Percentiles rank a stretch among this genome's conserved stretches.
These are phyloP conservation scores for Otis tarda DNA, from an alignment of 2,113 vertebrate species.

Conservation along the genomic window DNA sequence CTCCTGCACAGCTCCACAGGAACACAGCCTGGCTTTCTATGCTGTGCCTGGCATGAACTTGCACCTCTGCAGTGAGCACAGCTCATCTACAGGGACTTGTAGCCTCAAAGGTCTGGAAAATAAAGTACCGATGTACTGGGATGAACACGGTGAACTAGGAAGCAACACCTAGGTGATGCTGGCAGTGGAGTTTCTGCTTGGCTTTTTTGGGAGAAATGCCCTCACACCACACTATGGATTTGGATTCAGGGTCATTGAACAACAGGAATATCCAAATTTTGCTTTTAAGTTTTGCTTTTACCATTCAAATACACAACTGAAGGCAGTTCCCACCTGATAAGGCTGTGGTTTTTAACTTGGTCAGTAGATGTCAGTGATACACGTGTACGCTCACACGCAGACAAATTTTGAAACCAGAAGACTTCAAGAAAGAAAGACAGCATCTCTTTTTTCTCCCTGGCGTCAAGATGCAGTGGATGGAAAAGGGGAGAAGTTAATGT, in stretches of 20 bases:
- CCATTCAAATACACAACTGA: not conserved
- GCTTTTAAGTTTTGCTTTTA: not conserved
- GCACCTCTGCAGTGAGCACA: not conserved
- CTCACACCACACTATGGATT: too few species aligned
- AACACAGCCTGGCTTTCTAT: not conserved
- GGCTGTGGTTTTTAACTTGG: not conserved
- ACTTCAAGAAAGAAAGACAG: not conserved
- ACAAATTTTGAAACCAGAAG: not conserved
- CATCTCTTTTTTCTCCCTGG: not conserved
- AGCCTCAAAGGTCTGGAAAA: not conserved
- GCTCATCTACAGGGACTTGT: not conserved
- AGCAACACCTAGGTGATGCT: not conserved
- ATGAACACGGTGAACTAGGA: not conserved
- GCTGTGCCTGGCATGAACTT: not conserved
- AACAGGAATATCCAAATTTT: not conserved
- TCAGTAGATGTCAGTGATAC: conserved; percentile 6
- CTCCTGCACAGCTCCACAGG: not conserved
- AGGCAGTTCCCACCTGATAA: not conserved
- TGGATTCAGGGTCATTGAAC: not conserved
- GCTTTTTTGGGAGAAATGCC: not conserved
- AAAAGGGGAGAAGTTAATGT: not conserved
- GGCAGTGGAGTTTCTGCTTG: not conserved
- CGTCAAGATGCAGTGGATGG: not conserved
- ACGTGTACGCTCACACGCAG: not conserved
- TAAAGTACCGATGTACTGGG: not conserved